Percentiles rank a stretch among this genome's conserved stretches.
phyloP scores from a whole-genome alignment of 2,888 invertebrate species.

The Coelopa pilipes region DNA sequence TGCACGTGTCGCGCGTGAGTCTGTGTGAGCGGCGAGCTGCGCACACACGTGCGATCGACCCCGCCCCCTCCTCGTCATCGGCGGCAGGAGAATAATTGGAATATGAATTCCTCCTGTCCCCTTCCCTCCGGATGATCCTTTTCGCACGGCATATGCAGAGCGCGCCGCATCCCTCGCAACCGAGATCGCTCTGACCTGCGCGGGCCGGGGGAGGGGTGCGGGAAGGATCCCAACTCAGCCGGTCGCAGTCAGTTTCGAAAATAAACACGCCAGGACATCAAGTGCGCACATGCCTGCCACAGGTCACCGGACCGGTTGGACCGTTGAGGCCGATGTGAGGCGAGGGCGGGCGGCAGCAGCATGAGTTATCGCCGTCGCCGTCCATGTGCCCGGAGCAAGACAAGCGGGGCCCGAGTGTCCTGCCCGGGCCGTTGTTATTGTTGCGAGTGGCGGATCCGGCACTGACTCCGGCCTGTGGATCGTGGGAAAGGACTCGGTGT shows the following conservation, averaged over 20 bases:
- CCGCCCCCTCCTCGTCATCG: background rate
- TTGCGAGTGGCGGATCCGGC: background rate
- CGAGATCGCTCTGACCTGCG: background rate
- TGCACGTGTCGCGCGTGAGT: background rate
- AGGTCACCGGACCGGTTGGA: background rate
- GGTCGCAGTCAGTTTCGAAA: constrained; percentile 10
- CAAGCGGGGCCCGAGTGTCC: constrained; percentile 14
- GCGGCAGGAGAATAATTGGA: background rate
- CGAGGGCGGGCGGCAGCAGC: background rate
- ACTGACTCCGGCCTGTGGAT: background rate
- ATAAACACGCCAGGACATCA: constrained; percentile 30
- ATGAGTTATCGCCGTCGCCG: background rate
- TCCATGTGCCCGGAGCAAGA: constrained; percentile 13
- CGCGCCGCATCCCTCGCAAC: background rate
- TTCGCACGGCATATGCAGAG: too few relatives aligned
- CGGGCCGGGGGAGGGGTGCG: constrained; percentile 1
- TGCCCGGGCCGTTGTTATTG: background rate
- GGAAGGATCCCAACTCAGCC: constrained; percentile 12
- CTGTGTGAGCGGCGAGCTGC: background rate
- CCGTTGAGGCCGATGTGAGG: background rate
- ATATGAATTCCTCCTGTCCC: background rate
- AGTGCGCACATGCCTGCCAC: constrained; percentile 32
- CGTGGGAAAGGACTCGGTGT: constrained; percentile 1
- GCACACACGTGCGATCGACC: background rate
- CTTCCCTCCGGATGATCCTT: background rate